Conservation (phyloP, 2,113 vertebrate species). For the Sus scrofa region T2T-Sscrofa CM000820.6:8925001-8925500, state of each 20-base stretch:
- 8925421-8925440: slow-evolving; percentile 26
- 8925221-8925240: slow-evolving; percentile 47
- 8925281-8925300: slow-evolving; percentile 33
- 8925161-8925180: too few species aligned
- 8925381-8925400: slow-evolving; percentile 42
- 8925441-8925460: slow-evolving; percentile 34
- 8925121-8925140: too few species aligned
- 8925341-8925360: slow-evolving; percentile 56
- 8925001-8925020: too few species aligned
- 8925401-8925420: neutral
- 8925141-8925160: too few species aligned
- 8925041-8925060: too few species aligned
- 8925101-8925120: too few species aligned
- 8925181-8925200: too few species aligned
- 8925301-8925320: slow-evolving; percentile 58
- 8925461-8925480: slow-evolving; percentile 52
- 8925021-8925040: too few species aligned
- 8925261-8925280: slow-evolving; percentile 50
- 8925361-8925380: slow-evolving; percentile 64
- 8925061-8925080: too few species aligned
- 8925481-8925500: slow-evolving; percentile 38
- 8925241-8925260: slow-evolving; percentile 37
- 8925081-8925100: too few species aligned
- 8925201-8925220: slow-evolving; percentile 61
- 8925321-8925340: slow-evolving; percentile 58